Conservation (phyloP, 2,888 invertebrate genomes). For the Melanargia galathea region DNA sequence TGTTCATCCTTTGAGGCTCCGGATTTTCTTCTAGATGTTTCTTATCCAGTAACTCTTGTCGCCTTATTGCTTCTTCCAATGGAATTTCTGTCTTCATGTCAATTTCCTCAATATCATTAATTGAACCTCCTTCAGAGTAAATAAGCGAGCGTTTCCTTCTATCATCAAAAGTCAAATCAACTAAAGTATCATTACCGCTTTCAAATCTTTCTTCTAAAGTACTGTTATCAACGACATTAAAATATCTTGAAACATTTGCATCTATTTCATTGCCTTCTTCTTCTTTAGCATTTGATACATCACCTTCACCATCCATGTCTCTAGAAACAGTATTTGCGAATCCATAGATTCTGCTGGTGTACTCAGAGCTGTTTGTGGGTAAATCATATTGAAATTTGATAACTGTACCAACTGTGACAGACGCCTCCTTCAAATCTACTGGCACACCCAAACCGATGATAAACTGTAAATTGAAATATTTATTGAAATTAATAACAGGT, state of each 20-base stretch:
- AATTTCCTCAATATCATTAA: conserved; percentile 46
- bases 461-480: conserved; percentile 72
- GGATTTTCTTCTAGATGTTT: conserved; percentile 53
- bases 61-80: conserved; percentile 72
- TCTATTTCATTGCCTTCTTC: conserved; percentile 44
- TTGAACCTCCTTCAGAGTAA: conserved; percentile 65
- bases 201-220: conserved; percentile 43
- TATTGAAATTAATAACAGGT: neutral
- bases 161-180: conserved; percentile 70
- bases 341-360: conserved; percentile 78
- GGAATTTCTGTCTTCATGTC: conserved; percentile 56
- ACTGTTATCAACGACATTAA: conserved; percentile 42
- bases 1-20: conserved; percentile 72
- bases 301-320: conserved; percentile 61
- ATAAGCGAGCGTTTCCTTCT: conserved; percentile 61
- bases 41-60: conserved; percentile 74
- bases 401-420: conserved; percentile 85
- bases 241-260: conserved; percentile 46
- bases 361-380: conserved; percentile 84
- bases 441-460: conserved; percentile 86
- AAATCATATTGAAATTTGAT: conserved; percentile 86
- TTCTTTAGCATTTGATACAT: conserved; percentile 44
- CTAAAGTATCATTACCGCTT: conserved; percentile 61
- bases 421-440: conserved; percentile 83
- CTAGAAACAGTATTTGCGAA: conserved; percentile 70